These are phyloP conservation scores for Cryptops parisi DNA, from an alignment of 2,888 invertebrate genomes.

Conservation along the genomic window DNA sequence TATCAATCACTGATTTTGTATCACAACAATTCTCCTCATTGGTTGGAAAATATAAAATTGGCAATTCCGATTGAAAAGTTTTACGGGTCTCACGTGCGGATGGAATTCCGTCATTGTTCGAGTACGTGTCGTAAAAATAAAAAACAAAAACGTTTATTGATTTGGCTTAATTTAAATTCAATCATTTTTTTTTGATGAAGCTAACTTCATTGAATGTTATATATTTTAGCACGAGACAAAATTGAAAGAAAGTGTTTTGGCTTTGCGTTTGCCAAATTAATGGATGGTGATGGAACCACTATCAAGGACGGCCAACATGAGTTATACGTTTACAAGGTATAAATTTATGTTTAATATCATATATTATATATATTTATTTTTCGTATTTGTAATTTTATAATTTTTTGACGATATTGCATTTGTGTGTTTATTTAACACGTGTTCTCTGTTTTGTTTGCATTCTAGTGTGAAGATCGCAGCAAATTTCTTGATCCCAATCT, in stretches of 20 bases:
- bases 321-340: slow-evolving; percentile 67
- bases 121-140: slow-evolving; percentile 43
- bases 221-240: slow-evolving; percentile 58
- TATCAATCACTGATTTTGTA: slow-evolving; percentile 83
- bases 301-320: slow-evolving; percentile 75
- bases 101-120: slow-evolving; percentile 87
- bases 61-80: slow-evolving; percentile 85
- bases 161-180: not conserved
- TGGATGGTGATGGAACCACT: slow-evolving; percentile 83
- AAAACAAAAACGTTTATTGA: too few species aligned
- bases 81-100: slow-evolving; percentile 75
- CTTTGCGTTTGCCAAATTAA: slow-evolving; percentile 75
- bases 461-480: slow-evolving; percentile 59
- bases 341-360: too few species aligned
- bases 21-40: slow-evolving; percentile 84
- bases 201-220: slow-evolving; percentile 1
- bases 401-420: not conserved
- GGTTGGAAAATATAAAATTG: slow-evolving; percentile 76
- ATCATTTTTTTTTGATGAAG: not conserved
- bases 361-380: too few species aligned
- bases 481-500: slow-evolving; percentile 44
- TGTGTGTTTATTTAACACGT: not conserved
- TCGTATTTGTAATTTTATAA: not conserved
- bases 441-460: too few species aligned
- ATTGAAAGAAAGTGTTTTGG: slow-evolving; percentile 81